Base-by-base conservation (phyloP, 2,113 vertebrate genomes). In the Amazona vittata region DNA sequence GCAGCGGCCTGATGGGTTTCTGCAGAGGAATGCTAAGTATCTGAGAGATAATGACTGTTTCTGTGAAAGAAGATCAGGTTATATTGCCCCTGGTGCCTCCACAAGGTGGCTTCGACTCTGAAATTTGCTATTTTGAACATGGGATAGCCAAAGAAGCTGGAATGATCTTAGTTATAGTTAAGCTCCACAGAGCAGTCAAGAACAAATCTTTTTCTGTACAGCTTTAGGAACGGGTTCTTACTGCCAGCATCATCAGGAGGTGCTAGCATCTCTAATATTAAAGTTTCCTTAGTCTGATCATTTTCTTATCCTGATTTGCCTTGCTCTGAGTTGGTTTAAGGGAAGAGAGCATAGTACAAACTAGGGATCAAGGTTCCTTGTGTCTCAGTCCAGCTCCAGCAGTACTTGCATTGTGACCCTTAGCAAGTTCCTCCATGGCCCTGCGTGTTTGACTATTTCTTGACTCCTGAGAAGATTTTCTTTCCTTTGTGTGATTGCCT, bases 321-420 rank as follows among this genome's bases (percentile, higher is more conserved):
- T 89, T 94, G 39, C 2, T 50, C 39, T 52, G 62, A 25, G 14
- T 12, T 84, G 22, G 6, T 70, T 75, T 50, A 25, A 59, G 41
- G 18, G 37, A 80, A 77, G 31, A 73, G 13, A 59, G 8, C 21
- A 31, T 0, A 12, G 50, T 28, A 24, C 81, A 71, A 22, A 17
- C 25, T 9, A 37, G 33, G 46, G 25, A 37, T 9, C 3, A 2
- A 2, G 8, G 6, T 1, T 79, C 35, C 28, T 81, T 0, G 0
- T 31, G n/a, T 79, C 35, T 69, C 35, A 4, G 14, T 22, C 26
- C 52, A 80, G 31, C 44, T 91, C 41, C 53, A 85, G 29, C 28
- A 63, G 29, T 39, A n/a, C 31, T 71, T 74, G 49, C 16, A 33
- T 22, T 16, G 37, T 53, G 84, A 90, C 22, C 35, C 86, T 81